Evolutionary conservation across 2,888 invertebrate species (phyloP).

Genomic region (Limenitis camilla): DNA sequence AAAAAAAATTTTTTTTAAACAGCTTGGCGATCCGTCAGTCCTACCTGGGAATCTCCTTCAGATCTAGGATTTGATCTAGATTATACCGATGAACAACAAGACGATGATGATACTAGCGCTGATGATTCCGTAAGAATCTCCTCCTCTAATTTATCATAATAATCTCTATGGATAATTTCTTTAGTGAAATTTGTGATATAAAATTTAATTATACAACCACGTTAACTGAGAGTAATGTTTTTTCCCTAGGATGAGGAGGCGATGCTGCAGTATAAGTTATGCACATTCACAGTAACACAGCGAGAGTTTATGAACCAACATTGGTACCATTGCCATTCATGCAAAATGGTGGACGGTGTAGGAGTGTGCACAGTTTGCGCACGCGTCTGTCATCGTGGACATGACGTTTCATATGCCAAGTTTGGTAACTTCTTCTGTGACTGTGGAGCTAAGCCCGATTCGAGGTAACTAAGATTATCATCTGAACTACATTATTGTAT

Average conservation of each 20-base stretch:
- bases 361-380: slow-evolving; percentile 99
- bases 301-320: slow-evolving; percentile 99
- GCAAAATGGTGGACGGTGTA: slow-evolving; percentile 98
- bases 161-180: neutral
- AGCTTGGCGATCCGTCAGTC: slow-evolving; percentile 64
- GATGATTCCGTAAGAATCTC: slow-evolving; percentile 91
- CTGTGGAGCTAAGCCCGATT: slow-evolving; percentile 96
- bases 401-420: slow-evolving; percentile 97
- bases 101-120: slow-evolving; percentile 93
- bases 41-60: slow-evolving; percentile 87
- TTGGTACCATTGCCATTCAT: slow-evolving; percentile 99
- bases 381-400: slow-evolving; percentile 95
- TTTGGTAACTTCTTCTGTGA: slow-evolving; percentile 99
- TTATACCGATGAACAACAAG: slow-evolving; percentile 90
- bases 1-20: slow-evolving; percentile 34
- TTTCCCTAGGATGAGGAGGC: slow-evolving; percentile 86
- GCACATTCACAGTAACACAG: slow-evolving; percentile 97
- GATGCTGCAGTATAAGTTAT: slow-evolving; percentile 88
- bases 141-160: neutral
- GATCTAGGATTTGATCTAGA: slow-evolving; percentile 86
- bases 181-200: neutral
- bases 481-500: neutral
- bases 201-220: too few relatives aligned
- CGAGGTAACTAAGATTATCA: too few relatives aligned
- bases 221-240: too few relatives aligned